Base-by-base conservation (phyloP, 2,113 vertebrate species). In the Scopus umbretta region DNA sequence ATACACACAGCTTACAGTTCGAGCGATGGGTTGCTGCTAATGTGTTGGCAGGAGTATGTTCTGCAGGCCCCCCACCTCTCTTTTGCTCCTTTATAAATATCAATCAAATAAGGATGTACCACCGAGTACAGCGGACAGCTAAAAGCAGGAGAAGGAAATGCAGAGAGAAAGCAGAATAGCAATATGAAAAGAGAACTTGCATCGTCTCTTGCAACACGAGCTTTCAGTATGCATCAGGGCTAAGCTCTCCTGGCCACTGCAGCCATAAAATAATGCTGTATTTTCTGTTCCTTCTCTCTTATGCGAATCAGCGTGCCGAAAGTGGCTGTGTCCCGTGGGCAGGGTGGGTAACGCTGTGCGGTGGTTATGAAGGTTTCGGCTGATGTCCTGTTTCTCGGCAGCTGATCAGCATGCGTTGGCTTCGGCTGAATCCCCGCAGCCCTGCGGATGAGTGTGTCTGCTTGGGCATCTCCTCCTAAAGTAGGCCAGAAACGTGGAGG, bases 341-440 rank as follows among this genome's bases (percentile, higher is more conserved):
- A 16, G 80, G 61, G 78, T 27, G 56, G 21, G 5, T 34, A 5
- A 6, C 0, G 1, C 68, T 29, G 34, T 13, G 2, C n/a, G 70
- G 71, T 14, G 45, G 23, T 16, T n/a, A 5, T n/a, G 62, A 15
- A 55, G 40, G 7, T 26, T 42, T 29, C 6, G 10, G 36, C 40
- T 32, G 5, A 9, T 1, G 17, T n/a, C 43, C 45, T 19, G 7
- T 71, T 32, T 22, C 80, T 42, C 1, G 1, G 47, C 16, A 21
- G 23, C 56, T 6, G 58, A 8, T 53, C 42, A 16, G 22, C 32
- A 6, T 6, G 21, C 2, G 0, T 3, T 61, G 50, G 49, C 61
- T 50, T 23, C 1, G 13, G 36, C 63, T 25, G 6, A 7, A 11
- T 42, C 59, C 49, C 52, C 0, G 0, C 52, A 18, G 14, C 42